Evolutionary conservation across 1,140 invertebrate genomes (phyloP).

Genomic region (Drosophila rufa): DNA sequence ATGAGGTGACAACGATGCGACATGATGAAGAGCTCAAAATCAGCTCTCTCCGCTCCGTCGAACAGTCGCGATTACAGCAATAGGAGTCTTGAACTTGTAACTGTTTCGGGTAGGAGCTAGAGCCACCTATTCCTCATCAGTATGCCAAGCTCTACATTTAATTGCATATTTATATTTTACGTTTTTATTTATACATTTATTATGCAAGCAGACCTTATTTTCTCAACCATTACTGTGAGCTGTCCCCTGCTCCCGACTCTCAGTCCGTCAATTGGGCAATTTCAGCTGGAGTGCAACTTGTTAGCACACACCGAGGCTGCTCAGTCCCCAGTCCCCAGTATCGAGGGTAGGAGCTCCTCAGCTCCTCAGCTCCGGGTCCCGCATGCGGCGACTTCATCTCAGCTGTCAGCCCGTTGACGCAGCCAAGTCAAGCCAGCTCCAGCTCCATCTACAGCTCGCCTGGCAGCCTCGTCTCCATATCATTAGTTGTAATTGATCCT

Average conservation of each 20-base stretch:
- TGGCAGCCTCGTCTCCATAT: constrained; percentile 62
- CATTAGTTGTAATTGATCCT: constrained; percentile 84
- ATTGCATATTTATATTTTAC: background rate
- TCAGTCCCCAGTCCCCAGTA: background rate
- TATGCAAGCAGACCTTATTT: constrained; percentile 2
- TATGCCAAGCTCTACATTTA: background rate
- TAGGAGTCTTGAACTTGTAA: background rate
- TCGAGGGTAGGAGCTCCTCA: background rate
- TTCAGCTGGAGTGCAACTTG: constrained; percentile 70
- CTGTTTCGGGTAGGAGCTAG: background rate
- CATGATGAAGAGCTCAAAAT: constrained; percentile 69
- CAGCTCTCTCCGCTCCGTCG: background rate
- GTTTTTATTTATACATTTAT: background rate
- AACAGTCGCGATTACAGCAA: background rate
- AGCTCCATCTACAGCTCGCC: constrained; percentile 1
- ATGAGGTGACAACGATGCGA: constrained; percentile 82
- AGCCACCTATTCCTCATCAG: background rate
- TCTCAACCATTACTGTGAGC: constrained; percentile 3
- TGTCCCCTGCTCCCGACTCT: constrained; percentile 7
- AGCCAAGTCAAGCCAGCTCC: constrained; percentile 53
- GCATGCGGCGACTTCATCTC: constrained; percentile 58
- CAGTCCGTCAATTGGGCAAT: constrained; percentile 74
- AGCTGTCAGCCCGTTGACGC: constrained; percentile 52
- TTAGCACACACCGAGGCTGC: constrained; percentile 50
- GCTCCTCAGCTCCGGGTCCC: constrained; percentile 56